Base-by-base conservation (phyloP, 2,888 invertebrate genomes). In the Cyrtodaria siliqua region DNA sequence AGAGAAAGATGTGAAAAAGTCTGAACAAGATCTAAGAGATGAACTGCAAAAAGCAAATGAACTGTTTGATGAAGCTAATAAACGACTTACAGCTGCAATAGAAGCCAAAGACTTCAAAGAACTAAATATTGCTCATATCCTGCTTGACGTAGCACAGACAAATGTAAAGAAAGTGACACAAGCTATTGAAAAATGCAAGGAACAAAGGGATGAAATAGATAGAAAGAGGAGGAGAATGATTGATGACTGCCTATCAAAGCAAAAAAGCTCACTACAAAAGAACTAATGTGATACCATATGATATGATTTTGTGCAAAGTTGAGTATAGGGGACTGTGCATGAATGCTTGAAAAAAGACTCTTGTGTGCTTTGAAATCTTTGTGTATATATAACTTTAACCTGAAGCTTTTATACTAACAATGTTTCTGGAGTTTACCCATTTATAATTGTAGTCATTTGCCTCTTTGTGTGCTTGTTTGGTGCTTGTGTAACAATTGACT, bases 41-140 rank as follows among this genome's bases (percentile, higher is more conserved):
- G 78, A 72, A 33, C 27, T 74, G 68, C 62, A 66, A 33, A 77
- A 70, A 47, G 81, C 68, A 44, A 57, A 59, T 29, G 18, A 53
- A 29, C 20, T 72, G 6, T 75, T 79, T 69, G 44, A 73, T 38
- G 81, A 84, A 18, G 74, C 62, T 16, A 62, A 68, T 12, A 68
- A 75, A 69, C n/a, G n/a, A n/a, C n/a, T n/a, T n/a, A n/a, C n/a
- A n/a, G n/a, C n/a, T n/a, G n/a, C n/a, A n/a, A n/a, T n/a, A n/a
- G n/a, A n/a, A n/a, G n/a, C 56, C 50, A 75, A 63, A 40, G 63
- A 62, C 42, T 69, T 69, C 38, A 49, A 12, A 16, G 57, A 63
- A 40, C 57, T n/a, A n/a, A n/a, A n/a, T n/a, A 64, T 60, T 40
- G 63, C 64, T 27, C 59, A 66, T 70, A 60, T 63, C 26, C 55